Evolutionary conservation across 2,113 vertebrate species (phyloP).

Genomic region (Pollachius pollachius): DNA sequence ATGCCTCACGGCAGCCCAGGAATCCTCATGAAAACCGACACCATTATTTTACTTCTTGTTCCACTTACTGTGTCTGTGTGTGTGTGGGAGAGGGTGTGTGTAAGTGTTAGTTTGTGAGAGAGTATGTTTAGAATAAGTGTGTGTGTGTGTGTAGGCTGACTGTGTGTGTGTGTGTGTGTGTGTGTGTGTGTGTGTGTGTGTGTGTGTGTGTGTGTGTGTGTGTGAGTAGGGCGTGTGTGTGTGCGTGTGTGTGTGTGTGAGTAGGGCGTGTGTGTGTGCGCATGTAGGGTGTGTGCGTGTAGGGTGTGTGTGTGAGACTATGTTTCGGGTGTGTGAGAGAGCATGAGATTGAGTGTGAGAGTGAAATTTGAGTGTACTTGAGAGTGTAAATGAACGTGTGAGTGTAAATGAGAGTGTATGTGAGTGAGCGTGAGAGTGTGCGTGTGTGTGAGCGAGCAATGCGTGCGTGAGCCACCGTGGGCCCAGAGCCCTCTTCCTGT

Average conservation of each 20-base stretch:
- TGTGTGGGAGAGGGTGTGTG: background rate
- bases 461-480: background rate
- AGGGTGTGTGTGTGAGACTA: background rate
- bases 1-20: constrained; percentile 40
- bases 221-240: no score
- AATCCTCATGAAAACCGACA: constrained; percentile 71
- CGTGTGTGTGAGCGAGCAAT: background rate
- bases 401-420: background rate
- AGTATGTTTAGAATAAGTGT: no score
- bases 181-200: no score
- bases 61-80: constrained; percentile 13
- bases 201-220: no score
- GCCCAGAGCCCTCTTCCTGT: background rate
- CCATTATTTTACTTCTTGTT: constrained; percentile 35
- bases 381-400: no score
- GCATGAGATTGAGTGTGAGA: background rate
- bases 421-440: background rate
- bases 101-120: no score
- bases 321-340: constrained; percentile 14
- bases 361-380: no score
- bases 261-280: no score
- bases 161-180: no score
- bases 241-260: no score
- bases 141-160: constrained; percentile 13
- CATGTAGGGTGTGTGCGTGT: no score